phyloP scores from a whole-genome alignment of 2,888 invertebrate species.

The Chloroclystis v-ata region DNA sequence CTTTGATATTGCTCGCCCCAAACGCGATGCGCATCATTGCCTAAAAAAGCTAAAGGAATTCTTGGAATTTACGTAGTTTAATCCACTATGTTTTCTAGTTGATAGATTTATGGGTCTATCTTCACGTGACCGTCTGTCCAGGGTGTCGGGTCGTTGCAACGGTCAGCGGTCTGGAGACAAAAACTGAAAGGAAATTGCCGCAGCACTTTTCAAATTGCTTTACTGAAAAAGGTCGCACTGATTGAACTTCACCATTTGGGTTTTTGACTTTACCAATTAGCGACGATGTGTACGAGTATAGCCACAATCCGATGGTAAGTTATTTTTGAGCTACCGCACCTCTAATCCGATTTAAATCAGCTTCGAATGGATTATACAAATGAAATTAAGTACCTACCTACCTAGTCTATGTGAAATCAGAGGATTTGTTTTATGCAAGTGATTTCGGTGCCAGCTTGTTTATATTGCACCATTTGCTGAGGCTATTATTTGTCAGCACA shows the following conservation, averaged over 20 bases:
- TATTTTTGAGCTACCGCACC: no score
- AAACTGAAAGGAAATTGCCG: slow-evolving; percentile 15
- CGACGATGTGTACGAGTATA: slow-evolving; percentile 41
- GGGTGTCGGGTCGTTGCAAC: slow-evolving; percentile 16
- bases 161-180: slow-evolving; percentile 24
- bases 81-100: slow-evolving; percentile 40
- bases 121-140: slow-evolving; percentile 32
- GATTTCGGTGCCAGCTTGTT: no score
- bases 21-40: slow-evolving; percentile 12
- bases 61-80: slow-evolving; percentile 42
- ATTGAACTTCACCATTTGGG: background rate
- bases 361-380: no score
- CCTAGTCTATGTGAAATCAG: slow-evolving; percentile 15
- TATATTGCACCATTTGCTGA: no score
- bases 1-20: slow-evolving; percentile 29
- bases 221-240: background rate
- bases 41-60: slow-evolving; percentile 15
- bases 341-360: no score
- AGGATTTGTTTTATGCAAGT: no score
- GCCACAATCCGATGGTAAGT: slow-evolving; percentile 40
- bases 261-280: slow-evolving; percentile 34
- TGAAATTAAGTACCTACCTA: slow-evolving; percentile 14
- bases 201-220: slow-evolving; percentile 1
- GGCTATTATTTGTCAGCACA: slow-evolving; percentile 24
- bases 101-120: slow-evolving; percentile 45